These are phyloP conservation scores for Agriopis marginaria DNA, from an alignment of 2,888 invertebrate genomes.

Conservation along the genomic window DNA sequence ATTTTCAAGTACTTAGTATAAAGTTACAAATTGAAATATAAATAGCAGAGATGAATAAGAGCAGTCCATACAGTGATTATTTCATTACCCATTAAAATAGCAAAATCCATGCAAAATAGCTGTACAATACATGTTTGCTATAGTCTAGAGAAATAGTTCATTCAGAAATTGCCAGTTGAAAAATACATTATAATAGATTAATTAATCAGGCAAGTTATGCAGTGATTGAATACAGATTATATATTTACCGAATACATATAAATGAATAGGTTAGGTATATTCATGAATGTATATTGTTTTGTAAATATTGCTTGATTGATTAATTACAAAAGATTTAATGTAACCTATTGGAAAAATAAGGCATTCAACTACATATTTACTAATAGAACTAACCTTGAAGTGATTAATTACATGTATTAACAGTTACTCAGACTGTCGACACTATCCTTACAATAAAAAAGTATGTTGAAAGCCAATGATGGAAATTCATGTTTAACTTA, in stretches of 20 bases:
- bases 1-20: neutral
- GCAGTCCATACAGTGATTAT: neutral
- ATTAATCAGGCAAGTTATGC: neutral
- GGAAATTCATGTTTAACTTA: neutral
- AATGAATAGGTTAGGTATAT: slow-evolving; percentile 2
- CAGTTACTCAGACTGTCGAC: slow-evolving; percentile 10
- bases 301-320: slow-evolving; percentile 29
- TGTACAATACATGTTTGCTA: neutral
- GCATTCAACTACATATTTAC: slow-evolving; percentile 32
- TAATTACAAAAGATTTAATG: slow-evolving; percentile 20
- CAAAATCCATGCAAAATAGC: neutral
- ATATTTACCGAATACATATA: slow-evolving; percentile 5
- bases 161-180: neutral
- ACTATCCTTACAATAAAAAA: slow-evolving; percentile 21
- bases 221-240: neutral
- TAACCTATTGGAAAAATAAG: slow-evolving; percentile 22
- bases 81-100: neutral
- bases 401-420: slow-evolving; percentile 16
- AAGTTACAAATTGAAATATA: slow-evolving; percentile 9
- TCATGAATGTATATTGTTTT: slow-evolving; percentile 14
- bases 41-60: neutral
- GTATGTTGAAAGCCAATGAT: slow-evolving; percentile 10
- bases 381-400: slow-evolving; percentile 26
- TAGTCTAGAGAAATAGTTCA: neutral
- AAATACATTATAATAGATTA: neutral